A percentile compares a stretch with the other conserved stretches of the same genome.
These are phyloP conservation scores for Sitobion miscanthi DNA, from an alignment of 1,140 invertebrate genomes.

Conservation along the genomic window DNA sequence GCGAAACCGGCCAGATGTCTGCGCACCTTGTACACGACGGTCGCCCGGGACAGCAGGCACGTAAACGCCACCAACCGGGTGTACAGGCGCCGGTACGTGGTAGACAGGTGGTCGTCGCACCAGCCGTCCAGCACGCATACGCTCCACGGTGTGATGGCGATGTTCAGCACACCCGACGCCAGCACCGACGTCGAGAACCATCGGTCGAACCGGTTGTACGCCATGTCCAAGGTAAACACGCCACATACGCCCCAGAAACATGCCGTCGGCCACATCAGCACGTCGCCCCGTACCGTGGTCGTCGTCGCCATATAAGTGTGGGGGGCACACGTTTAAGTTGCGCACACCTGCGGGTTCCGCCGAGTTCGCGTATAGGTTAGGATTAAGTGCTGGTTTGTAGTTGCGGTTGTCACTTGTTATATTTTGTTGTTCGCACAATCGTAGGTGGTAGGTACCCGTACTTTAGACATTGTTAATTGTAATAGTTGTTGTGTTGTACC, in stretches of 20 bases:
- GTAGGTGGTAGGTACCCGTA: no score
- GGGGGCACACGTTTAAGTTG: no score
- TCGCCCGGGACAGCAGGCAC: neutral
- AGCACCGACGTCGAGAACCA: neutral
- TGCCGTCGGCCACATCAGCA: neutral
- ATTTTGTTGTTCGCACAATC: no score
- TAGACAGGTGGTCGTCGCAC: slow-evolving; percentile 28
- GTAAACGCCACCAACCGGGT: neutral
- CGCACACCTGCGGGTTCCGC: neutral
- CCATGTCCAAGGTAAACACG: neutral
- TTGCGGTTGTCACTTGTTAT: no score
- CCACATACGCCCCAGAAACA: slow-evolving; percentile 27
- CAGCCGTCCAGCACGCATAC: slow-evolving; percentile 41
- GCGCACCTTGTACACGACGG: neutral
- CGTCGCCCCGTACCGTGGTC: neutral
- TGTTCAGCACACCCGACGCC: neutral
- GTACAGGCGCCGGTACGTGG: slow-evolving; percentile 18
- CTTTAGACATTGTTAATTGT: no score
- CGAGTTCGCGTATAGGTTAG: neutral
- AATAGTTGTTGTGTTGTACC: neutral
- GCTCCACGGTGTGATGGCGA: slow-evolving; percentile 9
- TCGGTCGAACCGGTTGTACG: neutral
- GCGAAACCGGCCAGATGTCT: neutral
- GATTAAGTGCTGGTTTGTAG: no score
- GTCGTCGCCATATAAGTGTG: neutral